Evolutionary conservation across 2,113 vertebrate genomes (phyloP).

Genomic region (Hylia prasina): DNA sequence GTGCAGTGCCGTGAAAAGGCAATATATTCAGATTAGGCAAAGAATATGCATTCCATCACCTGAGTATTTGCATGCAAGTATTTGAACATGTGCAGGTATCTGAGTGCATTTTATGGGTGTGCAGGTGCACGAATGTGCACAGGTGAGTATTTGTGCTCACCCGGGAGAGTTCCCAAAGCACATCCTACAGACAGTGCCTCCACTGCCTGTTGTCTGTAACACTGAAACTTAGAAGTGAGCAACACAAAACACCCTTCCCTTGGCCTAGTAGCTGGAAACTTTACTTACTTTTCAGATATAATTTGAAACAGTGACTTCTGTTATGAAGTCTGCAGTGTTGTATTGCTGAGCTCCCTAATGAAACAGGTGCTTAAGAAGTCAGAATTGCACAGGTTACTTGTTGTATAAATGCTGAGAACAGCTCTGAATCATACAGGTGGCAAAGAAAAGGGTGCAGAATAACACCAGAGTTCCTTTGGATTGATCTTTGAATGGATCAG

Average conservation of each 20-base stretch:
- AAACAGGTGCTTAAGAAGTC: conserved; percentile 29
- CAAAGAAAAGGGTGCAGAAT: conserved; percentile 33
- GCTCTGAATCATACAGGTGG: background rate
- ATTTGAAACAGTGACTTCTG: background rate
- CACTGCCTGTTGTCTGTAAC: background rate
- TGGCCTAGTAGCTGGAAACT: background rate
- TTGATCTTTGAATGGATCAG: conserved; percentile 4
- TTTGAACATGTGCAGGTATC: background rate
- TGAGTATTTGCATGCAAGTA: background rate
- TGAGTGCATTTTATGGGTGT: background rate
- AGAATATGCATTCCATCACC: background rate
- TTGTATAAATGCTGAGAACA: background rate
- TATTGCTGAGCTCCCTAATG: conserved; percentile 8
- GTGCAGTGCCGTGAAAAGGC: background rate
- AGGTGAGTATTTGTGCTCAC: background rate
- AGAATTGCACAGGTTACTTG: conserved; percentile 34
- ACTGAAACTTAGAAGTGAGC: background rate
- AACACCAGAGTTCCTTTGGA: conserved; percentile 26
- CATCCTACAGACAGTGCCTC: background rate
- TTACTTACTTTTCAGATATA: background rate
- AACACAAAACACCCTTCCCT: background rate
- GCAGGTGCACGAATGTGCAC: background rate
- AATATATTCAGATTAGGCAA: background rate
- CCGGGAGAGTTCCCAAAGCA: background rate
- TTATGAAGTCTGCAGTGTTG: background rate